Evolutionary conservation across 1,140 invertebrate genomes (phyloP).

Genomic region (Periplaneta americana): DNA sequence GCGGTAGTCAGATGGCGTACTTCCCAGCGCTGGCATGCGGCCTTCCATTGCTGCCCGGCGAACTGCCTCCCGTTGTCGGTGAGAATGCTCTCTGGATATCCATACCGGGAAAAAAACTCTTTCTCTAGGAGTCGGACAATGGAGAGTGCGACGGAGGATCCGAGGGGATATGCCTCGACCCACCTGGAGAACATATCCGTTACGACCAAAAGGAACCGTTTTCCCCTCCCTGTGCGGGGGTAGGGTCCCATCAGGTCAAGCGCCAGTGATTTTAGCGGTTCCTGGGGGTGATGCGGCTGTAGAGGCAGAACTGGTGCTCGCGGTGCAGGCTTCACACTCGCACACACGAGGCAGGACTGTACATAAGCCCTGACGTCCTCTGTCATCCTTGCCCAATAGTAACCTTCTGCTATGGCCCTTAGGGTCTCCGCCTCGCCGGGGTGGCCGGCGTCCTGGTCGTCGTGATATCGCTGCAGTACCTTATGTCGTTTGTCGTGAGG

Average conservation of each 20-base stretch:
- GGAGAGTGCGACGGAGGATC: conserved; percentile 9
- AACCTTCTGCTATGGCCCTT: conserved; percentile 9
- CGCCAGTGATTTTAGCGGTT: conserved; percentile 19
- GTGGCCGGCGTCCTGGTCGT: conserved; percentile 20
- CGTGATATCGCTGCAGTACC: conserved; percentile 20
- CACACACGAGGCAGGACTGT: no score
- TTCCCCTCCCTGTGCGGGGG: conserved; percentile 11
- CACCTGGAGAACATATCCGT: conserved; percentile 26
- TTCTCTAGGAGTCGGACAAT: conserved; percentile 21
- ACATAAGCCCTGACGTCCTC: conserved; percentile 19
- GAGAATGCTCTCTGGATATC: conserved; percentile 23
- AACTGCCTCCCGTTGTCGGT: conserved; percentile 29
- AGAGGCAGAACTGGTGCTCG: conserved; percentile 5
- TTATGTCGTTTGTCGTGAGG: neutral
- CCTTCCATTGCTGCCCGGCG: conserved; percentile 11
- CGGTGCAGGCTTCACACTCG: conserved; percentile 13
- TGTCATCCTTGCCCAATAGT: no score
- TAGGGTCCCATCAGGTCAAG: conserved; percentile 25
- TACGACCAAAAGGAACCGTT: no score
- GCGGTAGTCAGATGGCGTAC: conserved; percentile 23
- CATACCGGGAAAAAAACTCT: conserved; percentile 27
- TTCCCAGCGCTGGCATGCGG: conserved; percentile 12
- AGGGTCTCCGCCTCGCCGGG: conserved; percentile 23
- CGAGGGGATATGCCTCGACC: conserved; percentile 25
- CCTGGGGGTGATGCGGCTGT: neutral